phyloP scores from a whole-genome alignment of 2,888 invertebrate genomes.

The Cheilosia vernalis region DNA sequence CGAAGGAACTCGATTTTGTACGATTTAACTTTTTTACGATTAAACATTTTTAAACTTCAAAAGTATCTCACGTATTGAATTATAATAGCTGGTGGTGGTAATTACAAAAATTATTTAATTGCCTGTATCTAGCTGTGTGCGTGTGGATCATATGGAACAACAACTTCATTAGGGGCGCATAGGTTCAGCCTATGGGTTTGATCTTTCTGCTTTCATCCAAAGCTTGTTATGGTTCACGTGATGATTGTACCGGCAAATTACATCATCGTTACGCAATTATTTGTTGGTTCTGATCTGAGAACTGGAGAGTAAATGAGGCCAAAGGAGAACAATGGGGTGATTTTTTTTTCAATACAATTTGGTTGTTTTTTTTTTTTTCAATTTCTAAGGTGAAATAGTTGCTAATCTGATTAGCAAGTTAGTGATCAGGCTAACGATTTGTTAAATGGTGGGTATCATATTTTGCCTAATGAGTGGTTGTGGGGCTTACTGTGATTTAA shows the following conservation, averaged over 20 bases:
- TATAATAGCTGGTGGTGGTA: not conserved
- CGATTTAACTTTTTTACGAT: constrained; percentile 49
- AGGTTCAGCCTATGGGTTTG: not conserved
- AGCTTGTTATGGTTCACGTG: not conserved
- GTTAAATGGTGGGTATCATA: constrained; percentile 30
- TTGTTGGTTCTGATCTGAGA: not conserved
- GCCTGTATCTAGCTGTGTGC: not conserved
- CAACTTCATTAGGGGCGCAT: constrained; percentile 28
- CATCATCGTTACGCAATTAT: constrained; percentile 34
- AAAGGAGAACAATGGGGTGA: constrained; percentile 9
- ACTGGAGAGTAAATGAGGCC: not conserved
- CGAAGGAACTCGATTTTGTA: constrained; percentile 37
- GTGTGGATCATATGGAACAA: constrained; percentile 1
- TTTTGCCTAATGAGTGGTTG: constrained; percentile 28
- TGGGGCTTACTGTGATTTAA: not conserved
- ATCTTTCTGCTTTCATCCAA: constrained; percentile 23
- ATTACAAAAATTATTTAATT: constrained; percentile 13
- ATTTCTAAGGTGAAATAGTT: not conserved
- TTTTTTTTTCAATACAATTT: not conserved
- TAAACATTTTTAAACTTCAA: constrained; percentile 11
- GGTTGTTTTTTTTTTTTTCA: not conserved
- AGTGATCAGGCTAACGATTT: constrained; percentile 31
- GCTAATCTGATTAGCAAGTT: constrained; percentile 36
- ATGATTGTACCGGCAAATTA: constrained; percentile 5
- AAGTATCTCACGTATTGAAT: constrained; percentile 44